A percentile compares a stretch with the other conserved stretches of the same genome.
phyloP scores from a whole-genome alignment of 2,888 invertebrate species.

The Spialia ferax region DNA sequence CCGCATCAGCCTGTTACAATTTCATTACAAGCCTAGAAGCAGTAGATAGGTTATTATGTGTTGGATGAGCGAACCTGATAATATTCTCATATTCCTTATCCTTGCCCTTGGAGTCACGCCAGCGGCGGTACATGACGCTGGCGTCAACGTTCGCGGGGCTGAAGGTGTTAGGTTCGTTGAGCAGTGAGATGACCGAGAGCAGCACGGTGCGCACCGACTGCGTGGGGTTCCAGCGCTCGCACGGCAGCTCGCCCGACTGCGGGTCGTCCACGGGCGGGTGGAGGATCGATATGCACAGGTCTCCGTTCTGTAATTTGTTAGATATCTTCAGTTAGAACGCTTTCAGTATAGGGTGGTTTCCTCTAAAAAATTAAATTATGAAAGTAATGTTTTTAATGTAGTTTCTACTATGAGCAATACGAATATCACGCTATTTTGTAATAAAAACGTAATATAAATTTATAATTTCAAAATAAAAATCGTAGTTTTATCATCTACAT shows the following conservation, averaged over 20 bases:
- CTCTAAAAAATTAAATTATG: no score
- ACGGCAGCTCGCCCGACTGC: conserved; percentile 99
- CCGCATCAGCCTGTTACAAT: no score
- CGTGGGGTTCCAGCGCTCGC: conserved; percentile 99
- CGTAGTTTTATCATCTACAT: no score
- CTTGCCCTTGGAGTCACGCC: conserved; percentile 99
- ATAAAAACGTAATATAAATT: no score
- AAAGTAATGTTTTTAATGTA: no score
- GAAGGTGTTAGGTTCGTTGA: conserved; percentile 99
- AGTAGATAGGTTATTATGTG: no score
- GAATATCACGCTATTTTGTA: no score
- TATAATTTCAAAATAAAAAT: no score
- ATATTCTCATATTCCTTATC: conserved; percentile 99
- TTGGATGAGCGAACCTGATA: conserved; percentile 92
- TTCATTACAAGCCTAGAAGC: no score
- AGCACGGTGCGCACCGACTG: conserved; percentile 99
- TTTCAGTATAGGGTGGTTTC: no score
- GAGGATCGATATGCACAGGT: conserved; percentile 99
- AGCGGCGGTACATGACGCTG: conserved; percentile 99
- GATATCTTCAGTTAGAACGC: no score
- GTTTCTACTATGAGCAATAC: no score
- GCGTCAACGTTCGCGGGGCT: conserved; percentile 99
- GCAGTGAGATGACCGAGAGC: conserved; percentile 98
- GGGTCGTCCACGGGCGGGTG: conserved; percentile 99
- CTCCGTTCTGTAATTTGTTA: conserved; percentile 94